Conservation (phyloP, 92 coral and sea anemone species). For the Phenganax marumi region DNA sequence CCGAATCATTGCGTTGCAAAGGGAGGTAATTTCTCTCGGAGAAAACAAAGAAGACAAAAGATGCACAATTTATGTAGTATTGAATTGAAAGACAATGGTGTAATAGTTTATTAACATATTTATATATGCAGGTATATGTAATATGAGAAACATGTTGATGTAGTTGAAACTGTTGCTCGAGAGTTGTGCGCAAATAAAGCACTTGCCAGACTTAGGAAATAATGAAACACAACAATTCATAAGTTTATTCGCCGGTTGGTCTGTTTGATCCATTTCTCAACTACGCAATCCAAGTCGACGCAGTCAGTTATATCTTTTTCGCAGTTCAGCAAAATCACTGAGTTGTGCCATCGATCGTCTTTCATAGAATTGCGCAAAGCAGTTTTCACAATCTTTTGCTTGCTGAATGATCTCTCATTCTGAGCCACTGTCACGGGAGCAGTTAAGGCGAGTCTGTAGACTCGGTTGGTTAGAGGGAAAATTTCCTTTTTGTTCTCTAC, state of each 20-base stretch:
- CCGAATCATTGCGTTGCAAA: too few relatives aligned
- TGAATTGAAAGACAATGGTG: too few relatives aligned
- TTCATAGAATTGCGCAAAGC: slow-evolving; percentile 33
- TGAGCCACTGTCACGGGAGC: slow-evolving; percentile 30
- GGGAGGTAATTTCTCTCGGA: too few relatives aligned
- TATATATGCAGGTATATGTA: too few relatives aligned
- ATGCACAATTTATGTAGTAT: too few relatives aligned
- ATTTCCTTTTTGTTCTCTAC: slow-evolving; percentile 18
- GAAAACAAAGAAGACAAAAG: too few relatives aligned
- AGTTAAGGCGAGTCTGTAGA: slow-evolving; percentile 19
- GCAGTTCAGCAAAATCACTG: neutral
- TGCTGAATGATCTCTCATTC: slow-evolving; percentile 24
- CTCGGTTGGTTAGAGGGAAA: slow-evolving; percentile 30
- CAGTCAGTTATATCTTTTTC: neutral
- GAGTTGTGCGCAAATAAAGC: neutral
- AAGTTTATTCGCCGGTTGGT: slow-evolving; percentile 26
- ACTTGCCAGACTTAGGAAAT: neutral
- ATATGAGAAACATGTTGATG: too few relatives aligned
- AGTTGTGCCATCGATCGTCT: slow-evolving; percentile 5
- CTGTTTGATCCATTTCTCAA: slow-evolving; percentile 1
- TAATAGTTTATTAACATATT: too few relatives aligned
- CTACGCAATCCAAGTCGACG: neutral
- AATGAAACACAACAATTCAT: neutral
- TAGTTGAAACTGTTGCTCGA: too few relatives aligned
- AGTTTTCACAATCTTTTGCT: slow-evolving; percentile 29